Conservation (phyloP, 1,140 invertebrate genomes). For the Pectinophora gossypiella region DNA sequence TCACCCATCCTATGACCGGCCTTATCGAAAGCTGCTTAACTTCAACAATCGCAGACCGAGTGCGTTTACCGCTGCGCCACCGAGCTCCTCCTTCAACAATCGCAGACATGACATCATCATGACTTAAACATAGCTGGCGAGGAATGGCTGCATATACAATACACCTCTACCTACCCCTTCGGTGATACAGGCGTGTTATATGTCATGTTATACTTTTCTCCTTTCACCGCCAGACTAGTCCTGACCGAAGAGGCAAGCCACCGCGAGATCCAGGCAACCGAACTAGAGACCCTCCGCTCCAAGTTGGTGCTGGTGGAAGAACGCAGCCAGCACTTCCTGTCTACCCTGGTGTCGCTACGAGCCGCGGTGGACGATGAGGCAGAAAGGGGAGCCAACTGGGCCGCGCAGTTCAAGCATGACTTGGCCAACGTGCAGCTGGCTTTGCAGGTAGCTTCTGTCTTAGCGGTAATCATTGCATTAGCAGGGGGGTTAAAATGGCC, state of each 20-base stretch:
- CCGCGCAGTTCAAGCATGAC: conserved; percentile 63
- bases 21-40: too few species aligned
- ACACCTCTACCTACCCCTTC: too few species aligned
- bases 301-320: conserved; percentile 55
- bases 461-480: background rate
- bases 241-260: conserved; percentile 48
- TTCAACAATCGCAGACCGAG: too few species aligned
- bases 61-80: too few species aligned
- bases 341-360: conserved; percentile 45
- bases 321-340: conserved; percentile 55
- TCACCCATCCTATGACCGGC: too few species aligned
- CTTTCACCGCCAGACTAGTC: conserved; percentile 41
- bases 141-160: too few species aligned
- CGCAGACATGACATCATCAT: too few species aligned
- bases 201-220: too few species aligned
- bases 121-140: too few species aligned
- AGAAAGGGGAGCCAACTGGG: conserved; percentile 48
- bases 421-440: conserved; percentile 57
- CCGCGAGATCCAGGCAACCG: conserved; percentile 48
- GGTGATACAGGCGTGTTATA: too few species aligned
- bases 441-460: conserved; percentile 40
- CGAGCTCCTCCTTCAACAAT: too few species aligned
- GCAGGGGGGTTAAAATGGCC: too few species aligned
- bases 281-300: conserved; percentile 49
- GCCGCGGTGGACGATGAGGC: conserved; percentile 51